Conservation (phyloP, 2,113 vertebrate species). For the Panthera leo region DNA sequence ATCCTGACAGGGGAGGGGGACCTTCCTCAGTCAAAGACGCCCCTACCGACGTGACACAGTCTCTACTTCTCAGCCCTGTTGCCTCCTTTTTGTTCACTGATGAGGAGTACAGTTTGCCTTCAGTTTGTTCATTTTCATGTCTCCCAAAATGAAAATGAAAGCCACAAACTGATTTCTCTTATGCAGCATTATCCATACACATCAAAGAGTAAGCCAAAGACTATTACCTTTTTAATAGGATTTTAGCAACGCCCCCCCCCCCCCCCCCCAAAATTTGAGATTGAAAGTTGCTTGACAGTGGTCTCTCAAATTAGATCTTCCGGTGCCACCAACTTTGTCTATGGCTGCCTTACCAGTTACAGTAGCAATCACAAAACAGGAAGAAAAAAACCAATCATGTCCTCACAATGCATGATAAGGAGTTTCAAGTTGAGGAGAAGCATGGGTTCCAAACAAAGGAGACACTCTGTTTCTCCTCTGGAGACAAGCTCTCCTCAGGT, state of each 20-base stretch:
- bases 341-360: not conserved
- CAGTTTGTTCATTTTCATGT: not conserved
- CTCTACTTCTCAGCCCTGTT: not conserved
- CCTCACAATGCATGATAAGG: no score
- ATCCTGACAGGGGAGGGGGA: no score
- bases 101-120: not conserved
- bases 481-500: not conserved
- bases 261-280: not conserved
- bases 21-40: not conserved
- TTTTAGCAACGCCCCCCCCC: not conserved
- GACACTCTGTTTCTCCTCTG: not conserved
- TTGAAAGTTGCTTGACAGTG: not conserved
- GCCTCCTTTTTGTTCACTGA: not conserved
- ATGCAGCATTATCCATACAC: not conserved
- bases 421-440: not conserved
- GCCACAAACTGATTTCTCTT: not conserved
- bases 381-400: fast-evolving
- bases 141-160: slow-evolving; percentile 2
- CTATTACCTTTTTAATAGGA: not conserved
- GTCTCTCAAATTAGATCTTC: not conserved
- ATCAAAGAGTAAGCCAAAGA: not conserved
- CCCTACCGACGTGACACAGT: not conserved
- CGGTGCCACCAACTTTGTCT: not conserved
- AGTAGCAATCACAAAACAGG: not conserved
- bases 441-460: not conserved